Conservation (phyloP, 2,113 vertebrate species). For the Naja naja region DNA sequence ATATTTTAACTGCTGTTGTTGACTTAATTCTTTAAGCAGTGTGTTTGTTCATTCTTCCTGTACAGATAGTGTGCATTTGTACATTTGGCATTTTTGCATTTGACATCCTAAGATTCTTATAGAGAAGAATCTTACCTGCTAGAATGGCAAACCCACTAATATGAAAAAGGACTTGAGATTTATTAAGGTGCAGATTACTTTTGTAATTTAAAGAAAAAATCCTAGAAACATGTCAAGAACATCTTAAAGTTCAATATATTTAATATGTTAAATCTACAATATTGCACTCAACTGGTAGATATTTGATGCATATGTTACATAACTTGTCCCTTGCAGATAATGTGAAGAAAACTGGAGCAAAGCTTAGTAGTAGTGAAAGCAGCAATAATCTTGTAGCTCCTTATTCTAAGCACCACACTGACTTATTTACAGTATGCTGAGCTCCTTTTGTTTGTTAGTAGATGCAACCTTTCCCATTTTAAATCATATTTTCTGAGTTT, state of each 20-base stretch:
- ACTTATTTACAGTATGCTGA: constrained; percentile 32
- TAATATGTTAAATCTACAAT: constrained; percentile 73
- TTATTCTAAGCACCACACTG: background rate
- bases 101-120: constrained; percentile 65
- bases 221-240: constrained; percentile 89
- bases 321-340: background rate
- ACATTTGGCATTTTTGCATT: constrained; percentile 19
- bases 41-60: background rate
- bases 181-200: constrained; percentile 60
- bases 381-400: background rate
- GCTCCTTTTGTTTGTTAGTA: background rate
- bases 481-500: background rate
- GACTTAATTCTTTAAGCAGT: background rate
- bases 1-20: background rate
- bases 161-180: constrained; percentile 47
- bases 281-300: constrained; percentile 85
- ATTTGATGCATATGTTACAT: constrained; percentile 44
- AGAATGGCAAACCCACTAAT: background rate
- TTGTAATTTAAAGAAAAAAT: constrained; percentile 80
- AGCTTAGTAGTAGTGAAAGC: background rate
- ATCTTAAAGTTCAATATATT: constrained; percentile 77
- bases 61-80: background rate
- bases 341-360: background rate
- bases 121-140: constrained; percentile 61
- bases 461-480: background rate